Base-by-base conservation (phyloP, 2,888 invertebrate genomes). In the Clitarchus hookeri region DNA sequence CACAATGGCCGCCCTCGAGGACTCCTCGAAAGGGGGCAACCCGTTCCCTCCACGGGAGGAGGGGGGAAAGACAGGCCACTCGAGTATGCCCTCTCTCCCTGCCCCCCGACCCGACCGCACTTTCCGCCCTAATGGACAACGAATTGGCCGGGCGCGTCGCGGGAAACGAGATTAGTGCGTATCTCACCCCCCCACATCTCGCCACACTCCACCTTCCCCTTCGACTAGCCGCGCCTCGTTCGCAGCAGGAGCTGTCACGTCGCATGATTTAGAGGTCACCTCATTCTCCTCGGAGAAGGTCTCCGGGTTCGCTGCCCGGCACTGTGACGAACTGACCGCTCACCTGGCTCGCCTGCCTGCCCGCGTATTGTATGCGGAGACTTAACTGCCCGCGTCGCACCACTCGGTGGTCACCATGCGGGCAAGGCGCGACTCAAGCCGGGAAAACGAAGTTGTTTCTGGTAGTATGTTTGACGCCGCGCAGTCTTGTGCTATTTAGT, bases 1-100 rank as follows among this genome's bases (percentile, higher is more conserved):
- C 36, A 82, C 82, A 82, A 82, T 82, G 82, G 44, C 82, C 82
- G 82, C 19, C 27, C 44, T 65, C 65, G 23, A 65, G n/a, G 23
- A 65, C n/a, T 16, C 53, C 36, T 53, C 12, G 53, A 53, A 36
- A 36, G 36, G 19, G 53, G 53, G 53, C 65, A 65, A 65, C 82
- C 27, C 82, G 27, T 27, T 36, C 82, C 44, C 36, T 12, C 36
- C 8, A n/a, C n/a, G 80, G 80, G 26, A 8, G 12, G 82, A 2
- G 36, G 36, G n/a, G 3, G 4, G n/a, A 27, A 27, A 27, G 27
- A 25, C 79, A 79, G 79, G 27, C 27, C 79, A 79, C 79, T 26
- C 79, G 79, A 27, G 26, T 27, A 23, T 79, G 25, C 25, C 25
- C 23, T 23, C 79, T 13, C 27, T 77, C 77, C 77, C 23, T 36